Evolutionary conservation across 1,140 invertebrate species (phyloP), one percentile per base, ranked within the genome.

Genomic region (Alviniconcha marisindica): DNA sequence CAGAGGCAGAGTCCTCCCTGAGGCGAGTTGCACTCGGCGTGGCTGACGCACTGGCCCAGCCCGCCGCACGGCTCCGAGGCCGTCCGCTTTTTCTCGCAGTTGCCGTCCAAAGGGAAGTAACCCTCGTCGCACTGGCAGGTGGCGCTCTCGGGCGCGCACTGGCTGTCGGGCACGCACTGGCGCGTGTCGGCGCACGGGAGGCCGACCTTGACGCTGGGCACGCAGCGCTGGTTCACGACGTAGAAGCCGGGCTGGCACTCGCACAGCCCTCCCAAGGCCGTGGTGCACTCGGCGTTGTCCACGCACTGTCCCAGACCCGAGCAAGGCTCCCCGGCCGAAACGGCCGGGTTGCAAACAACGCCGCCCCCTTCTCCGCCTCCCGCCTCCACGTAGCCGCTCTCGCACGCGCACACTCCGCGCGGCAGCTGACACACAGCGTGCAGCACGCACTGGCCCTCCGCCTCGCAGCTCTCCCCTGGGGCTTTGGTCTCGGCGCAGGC

Each of bases 211-310:
- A 82, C 60, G 56, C 54, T 80, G 40, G 78, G 71, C 21, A 77
- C 36, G 54, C 81, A 83, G 5, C 15, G 51, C 33, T 60, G 51
- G n/a, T 76, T 51, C 10, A 24, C 33, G 0, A 28, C 28, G 73
- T 44, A 83, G 54, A 83, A 85, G 28, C 84, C 84, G 0, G 28
- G 21, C 31, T 78, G 7, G 42, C 84, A 85, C 51, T 82, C 84
- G 56, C 84, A 85, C 15, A 85, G 44, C 1, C 81, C 81, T 38
- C 56, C 78, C 56, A 60, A 60, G n/a, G 54, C 78, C 21, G 78
- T 80, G n/a, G 78, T 66, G 78, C 84, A 85, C 51, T 85, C 80
- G 0, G 84, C 84, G 51, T 79, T 71, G 56, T 51, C 56, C 33
- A n/a, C 54, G 71, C 81, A 83, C 54, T 83, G 71, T 1, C 81